A percentile compares a stretch with the other conserved stretches of the same genome.
Evolutionary conservation across 2,888 invertebrate species (phyloP).

Genomic region (Panorpa germanica): DNA sequence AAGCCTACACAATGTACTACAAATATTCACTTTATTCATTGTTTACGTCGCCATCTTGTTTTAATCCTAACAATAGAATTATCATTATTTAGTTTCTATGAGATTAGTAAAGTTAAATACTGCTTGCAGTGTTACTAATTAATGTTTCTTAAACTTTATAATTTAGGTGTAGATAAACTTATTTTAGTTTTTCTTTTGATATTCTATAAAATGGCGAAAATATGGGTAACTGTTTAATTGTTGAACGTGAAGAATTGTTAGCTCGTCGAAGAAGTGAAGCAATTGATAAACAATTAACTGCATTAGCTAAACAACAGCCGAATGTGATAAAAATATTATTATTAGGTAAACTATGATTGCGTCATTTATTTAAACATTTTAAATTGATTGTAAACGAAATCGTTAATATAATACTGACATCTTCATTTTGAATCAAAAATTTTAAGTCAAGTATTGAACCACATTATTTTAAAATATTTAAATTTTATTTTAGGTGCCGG

Average conservation of each 20-base stretch:
- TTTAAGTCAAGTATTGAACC: slow-evolving; percentile 6
- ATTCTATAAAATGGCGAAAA: slow-evolving; percentile 19
- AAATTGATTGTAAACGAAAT: not conserved
- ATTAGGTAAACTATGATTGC: slow-evolving; percentile 32
- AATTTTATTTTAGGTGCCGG: slow-evolving; percentile 30
- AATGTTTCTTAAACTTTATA: no score
- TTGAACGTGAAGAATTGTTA: slow-evolving; percentile 37
- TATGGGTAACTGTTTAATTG: slow-evolving; percentile 42
- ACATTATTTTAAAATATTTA: slow-evolving; percentile 3
- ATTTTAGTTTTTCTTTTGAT: slow-evolving; percentile 6
- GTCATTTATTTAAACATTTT: not conserved
- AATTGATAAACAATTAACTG: slow-evolving; percentile 36
- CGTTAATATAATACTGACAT: not conserved
- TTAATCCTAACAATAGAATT: no score
- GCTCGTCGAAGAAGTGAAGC: slow-evolving; percentile 37
- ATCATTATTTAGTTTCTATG: no score
- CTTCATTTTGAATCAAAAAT: not conserved
- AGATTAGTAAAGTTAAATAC: no score
- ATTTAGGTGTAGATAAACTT: no score
- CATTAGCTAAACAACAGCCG: slow-evolving; percentile 34
- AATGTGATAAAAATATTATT: slow-evolving; percentile 41
- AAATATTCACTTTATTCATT: no score
- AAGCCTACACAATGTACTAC: no score
- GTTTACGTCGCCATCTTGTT: no score
- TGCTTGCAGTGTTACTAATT: no score